phyloP scores from a whole-genome alignment of 2,888 invertebrate genomes.

The Dendrolimus houi region DNA sequence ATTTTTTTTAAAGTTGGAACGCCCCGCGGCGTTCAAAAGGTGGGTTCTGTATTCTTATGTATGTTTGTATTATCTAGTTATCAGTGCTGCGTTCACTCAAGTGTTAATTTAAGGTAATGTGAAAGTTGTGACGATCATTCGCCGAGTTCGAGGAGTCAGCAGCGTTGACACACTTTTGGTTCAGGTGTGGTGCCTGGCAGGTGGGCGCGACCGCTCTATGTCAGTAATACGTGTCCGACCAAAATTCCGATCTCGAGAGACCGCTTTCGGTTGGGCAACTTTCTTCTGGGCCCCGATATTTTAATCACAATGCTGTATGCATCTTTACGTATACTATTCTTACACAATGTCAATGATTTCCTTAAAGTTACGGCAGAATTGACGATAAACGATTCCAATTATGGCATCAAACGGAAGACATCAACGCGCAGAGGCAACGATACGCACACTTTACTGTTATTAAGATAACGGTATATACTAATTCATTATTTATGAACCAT shows the following conservation, averaged over 20 bases:
- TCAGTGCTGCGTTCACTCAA: constrained; percentile 33
- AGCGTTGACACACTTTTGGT: constrained; percentile 70
- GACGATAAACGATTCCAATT: constrained; percentile 28
- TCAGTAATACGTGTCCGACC: constrained; percentile 56
- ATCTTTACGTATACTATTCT: not conserved
- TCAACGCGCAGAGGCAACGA: constrained; percentile 52
- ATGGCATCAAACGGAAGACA: constrained; percentile 53
- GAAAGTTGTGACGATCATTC: constrained; percentile 69
- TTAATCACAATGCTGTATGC: not conserved
- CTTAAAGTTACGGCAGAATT: not conserved
- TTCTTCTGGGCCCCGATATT: constrained; percentile 37
- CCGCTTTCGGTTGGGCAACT: constrained; percentile 65
- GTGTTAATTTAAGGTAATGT: constrained; percentile 71
- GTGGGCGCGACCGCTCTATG: constrained; percentile 63
- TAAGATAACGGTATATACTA: constrained; percentile 8
- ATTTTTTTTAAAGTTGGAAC: constrained; percentile 54
- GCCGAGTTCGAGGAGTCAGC: constrained; percentile 60
- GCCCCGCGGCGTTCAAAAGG: constrained; percentile 62
- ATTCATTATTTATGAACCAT: not conserved
- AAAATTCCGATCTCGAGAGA: constrained; percentile 67
- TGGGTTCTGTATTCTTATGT: constrained; percentile 30
- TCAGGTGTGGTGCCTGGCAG: constrained; percentile 66
- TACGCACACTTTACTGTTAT: constrained; percentile 5
- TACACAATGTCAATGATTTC: not conserved
- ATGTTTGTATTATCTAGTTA: constrained; percentile 29